These are phyloP conservation scores for Gasteruption jaculator DNA, from an alignment of 2,888 invertebrate species.

Conservation along the genomic window DNA sequence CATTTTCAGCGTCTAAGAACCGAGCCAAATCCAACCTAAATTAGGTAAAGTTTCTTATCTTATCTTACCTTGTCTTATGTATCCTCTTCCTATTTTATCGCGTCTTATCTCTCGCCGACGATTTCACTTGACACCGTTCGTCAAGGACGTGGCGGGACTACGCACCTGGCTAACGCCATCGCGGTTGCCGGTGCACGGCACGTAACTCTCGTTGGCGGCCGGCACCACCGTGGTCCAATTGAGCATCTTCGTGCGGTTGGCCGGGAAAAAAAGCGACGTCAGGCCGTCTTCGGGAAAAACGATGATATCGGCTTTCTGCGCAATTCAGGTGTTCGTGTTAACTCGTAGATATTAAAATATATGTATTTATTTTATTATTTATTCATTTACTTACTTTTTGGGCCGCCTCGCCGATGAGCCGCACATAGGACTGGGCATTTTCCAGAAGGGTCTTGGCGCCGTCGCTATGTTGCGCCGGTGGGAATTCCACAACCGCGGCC, in stretches of 20 bases:
- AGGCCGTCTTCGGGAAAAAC: slow-evolving; percentile 57
- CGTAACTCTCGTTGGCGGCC: slow-evolving; percentile 23
- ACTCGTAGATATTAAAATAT: background rate
- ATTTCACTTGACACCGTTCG: too few species aligned
- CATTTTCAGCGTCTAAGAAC: slow-evolving; percentile 42
- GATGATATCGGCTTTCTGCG: slow-evolving; percentile 56
- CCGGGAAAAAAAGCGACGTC: slow-evolving; percentile 40
- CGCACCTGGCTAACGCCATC: slow-evolving; percentile 23
- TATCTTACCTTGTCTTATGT: too few species aligned
- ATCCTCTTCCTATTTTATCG: too few species aligned
- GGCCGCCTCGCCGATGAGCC: slow-evolving; percentile 27
- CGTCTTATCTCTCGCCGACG: too few species aligned
- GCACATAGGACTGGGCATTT: slow-evolving; percentile 25
- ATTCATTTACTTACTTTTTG: slow-evolving; percentile 25
- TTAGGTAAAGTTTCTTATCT: too few species aligned
- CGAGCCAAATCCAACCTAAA: too few species aligned
- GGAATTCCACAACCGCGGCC: slow-evolving; percentile 38
- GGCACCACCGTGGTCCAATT: slow-evolving; percentile 33
- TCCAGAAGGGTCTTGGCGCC: slow-evolving; percentile 13
- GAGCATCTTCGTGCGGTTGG: slow-evolving; percentile 29
- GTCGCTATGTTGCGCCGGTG: slow-evolving; percentile 16
- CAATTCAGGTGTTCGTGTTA: slow-evolving; percentile 15
- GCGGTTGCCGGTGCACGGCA: slow-evolving; percentile 27
- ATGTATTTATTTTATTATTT: background rate
- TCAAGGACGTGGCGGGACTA: background rate